Evolutionary conservation across 35 echinoderm and acorn worm species (phyloP), one percentile per base, ranked within the genome.

Genomic region (Eucidaris tribuloides): DNA sequence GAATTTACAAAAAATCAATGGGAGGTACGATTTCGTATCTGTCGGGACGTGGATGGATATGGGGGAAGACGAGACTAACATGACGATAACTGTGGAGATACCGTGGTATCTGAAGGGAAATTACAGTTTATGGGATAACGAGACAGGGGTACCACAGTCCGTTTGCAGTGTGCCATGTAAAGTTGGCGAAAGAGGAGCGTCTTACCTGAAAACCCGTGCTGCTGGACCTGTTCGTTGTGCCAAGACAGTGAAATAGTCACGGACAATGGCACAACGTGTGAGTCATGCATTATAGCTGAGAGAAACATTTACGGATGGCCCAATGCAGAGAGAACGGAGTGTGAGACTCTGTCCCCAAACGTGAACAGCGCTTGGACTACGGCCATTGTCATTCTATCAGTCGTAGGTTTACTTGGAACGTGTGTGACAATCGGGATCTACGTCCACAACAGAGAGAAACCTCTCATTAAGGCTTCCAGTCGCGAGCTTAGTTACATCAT

Each of bases 401-500:
- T 52, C 18, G 14, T 85, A 28, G 89, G 94, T 27, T 27, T 97
- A 1, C 20, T 88, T 4, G 39, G 78, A 18, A 92, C 85, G n/a
- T 48, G 63, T 34, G 42, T 89, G n/a, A 84, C 64, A 42, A 19
- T 96, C 45, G 37, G 11, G 0, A 65, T 89, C 11, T 93, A 89
- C 74, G 79, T 90, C 22, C 66, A 90, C 14, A 93, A 99, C 57
- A 77, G 78, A 30, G 91, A 99, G n/a, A 87, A 86, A 48, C 87
- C 90, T 11, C 71, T 99, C 3, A 90, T 99, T 3, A 99, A 99
- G 55, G 96, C 96, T 0, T 93, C 96, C 2, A 99, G 96, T 44
- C 66, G 96, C 46, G 96, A 99, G 71, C 84, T 99, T 1, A 89
- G 82, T 24, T 99, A 93, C 76, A 92, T 72, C 66, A 72, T 72